Base-by-base conservation (phyloP, 1,140 invertebrate species). In the Ceratina australensis region DNA sequence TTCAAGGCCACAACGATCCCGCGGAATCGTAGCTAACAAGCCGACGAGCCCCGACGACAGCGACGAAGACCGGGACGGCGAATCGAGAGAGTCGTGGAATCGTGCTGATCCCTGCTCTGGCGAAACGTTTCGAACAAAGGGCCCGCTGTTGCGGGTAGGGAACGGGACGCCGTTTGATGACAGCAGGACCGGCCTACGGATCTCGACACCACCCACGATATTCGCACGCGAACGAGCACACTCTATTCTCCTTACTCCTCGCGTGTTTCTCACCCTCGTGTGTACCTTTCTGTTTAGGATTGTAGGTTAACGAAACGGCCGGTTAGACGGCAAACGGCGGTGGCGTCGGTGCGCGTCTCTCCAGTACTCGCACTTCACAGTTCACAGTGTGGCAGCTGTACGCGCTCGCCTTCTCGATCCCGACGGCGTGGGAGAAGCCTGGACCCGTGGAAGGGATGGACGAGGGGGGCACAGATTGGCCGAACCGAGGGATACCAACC, bases 341-440 rank as follows among this genome's bases (percentile, higher is more conserved):
- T 77, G 65, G 68, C 73, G 81, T 72, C 49, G 65, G 42, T 80
- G 64, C 78, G 83, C 82, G 83, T 79, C 68, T 81, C 79, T 84
- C 56, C 74, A 49, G 60, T 77, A 50, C 50, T 81, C 74, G 79
- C 79, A 78, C 68, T 84, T 69, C 69, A 57, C 69, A 68, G 59
- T 85, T 42, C 52, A 54, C 52, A n/a, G 52, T 54, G 75, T 73
- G 69, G 73, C 80, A 79, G 85, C 84, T 84, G 84, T 81, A 78
- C 76, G 71, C 82, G 71, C 82, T 78, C 57, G 69, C 33, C 67
- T 76, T 56, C 28, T 64, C 72, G 56, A 16, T 12, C 10, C 47
- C 16, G 16, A 16, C n/a, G 33, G 13, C 33, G 80, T 68, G 57
- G 79, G 77, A 72, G 68, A 26, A 22, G 22, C n/a, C 66, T 61